Evolutionary conservation across 2,797 vertebrate genomes (phyloP), one percentile per base, ranked within the genome.

Genomic region (Pelobates cultripes): DNA sequence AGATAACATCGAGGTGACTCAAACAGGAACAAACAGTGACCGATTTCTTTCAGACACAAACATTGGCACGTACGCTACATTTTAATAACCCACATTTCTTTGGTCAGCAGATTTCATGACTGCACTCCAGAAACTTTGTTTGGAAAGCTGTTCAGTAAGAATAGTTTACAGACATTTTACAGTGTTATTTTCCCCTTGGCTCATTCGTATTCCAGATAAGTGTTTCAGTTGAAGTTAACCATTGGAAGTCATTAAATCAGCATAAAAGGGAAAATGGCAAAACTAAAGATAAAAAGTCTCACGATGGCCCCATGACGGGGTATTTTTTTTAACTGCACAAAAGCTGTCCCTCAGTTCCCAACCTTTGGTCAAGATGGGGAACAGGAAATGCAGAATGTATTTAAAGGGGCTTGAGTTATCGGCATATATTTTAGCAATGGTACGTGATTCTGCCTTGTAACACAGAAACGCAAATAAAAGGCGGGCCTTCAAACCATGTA

Each of bases 31-130:
- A 43, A 82, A 87, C 55, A 88, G 68, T 86, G 81, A 80, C 72
- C 86, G 85, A 89, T 83, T 85, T 42, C 79, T 87, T 84, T 88
- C 86, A 83, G 85, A 90, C 81, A 86, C 64, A 88, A 84, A 86
- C 85, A 86, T 79, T 92, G 87, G 87, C 86, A 87, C 82, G 4
- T 42, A 41, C 76, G 6, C 66, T 78, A 79, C 74, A 41, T 84
- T 81, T 87, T 88, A 91, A 88, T 88, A 91, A 75, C 4, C 77
- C 82, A 72, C 77, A 81, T 72, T 86, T 86, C 84, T 75, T 80
- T 87, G 86, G 88, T 89, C 82, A 87, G 44, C 81, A 71, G 73
- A 88, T 86, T 90, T 89, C 86, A 89, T 68, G 85, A 87, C 82
- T 87, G 83, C 45, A 78, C 63, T 87, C 66, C 64, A 87, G 87